A percentile compares a stretch with the other conserved stretches of the same genome.
phyloP scores from a whole-genome alignment of 1,140 invertebrate species.

The Acyrthosiphon pisum region DNA sequence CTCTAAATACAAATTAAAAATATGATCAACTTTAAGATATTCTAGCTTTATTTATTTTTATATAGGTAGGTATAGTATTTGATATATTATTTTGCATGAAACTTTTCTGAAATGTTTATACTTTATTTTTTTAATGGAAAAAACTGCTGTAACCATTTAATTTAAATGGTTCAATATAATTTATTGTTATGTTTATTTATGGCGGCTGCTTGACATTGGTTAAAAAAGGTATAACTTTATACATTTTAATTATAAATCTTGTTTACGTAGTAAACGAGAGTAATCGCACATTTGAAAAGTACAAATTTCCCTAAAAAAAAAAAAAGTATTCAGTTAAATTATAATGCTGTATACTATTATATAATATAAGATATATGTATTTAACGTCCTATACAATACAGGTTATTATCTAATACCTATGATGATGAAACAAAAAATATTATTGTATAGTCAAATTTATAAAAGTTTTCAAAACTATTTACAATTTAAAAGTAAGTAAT shows the following conservation, averaged over 20 bases:
- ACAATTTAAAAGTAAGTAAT: too few relatives aligned
- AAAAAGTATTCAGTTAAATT: background rate
- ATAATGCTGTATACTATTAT: background rate
- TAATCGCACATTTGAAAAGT: background rate
- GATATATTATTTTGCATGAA: background rate
- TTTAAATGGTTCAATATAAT: conserved; percentile 45
- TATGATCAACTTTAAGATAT: conserved; percentile 30
- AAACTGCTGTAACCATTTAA: conserved; percentile 36
- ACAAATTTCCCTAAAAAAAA: background rate
- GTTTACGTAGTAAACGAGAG: background rate
- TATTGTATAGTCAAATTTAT: too few relatives aligned
- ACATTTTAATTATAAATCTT: conserved; percentile 32
- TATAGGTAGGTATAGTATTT: background rate
- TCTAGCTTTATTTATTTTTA: background rate
- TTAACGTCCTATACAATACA: background rate
- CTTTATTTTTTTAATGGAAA: conserved; percentile 43
- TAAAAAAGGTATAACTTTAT: conserved; percentile 29
- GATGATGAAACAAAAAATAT: too few relatives aligned
- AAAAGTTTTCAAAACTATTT: too few relatives aligned
- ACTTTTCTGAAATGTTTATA: conserved; percentile 23
- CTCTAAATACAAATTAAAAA: background rate
- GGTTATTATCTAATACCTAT: background rate
- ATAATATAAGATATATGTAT: background rate
- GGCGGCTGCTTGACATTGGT: conserved; percentile 32
- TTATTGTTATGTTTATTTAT: conserved; percentile 48